Evolutionary conservation across 2,113 vertebrate genomes (phyloP).

Genomic region (Charadrius vociferus): DNA sequence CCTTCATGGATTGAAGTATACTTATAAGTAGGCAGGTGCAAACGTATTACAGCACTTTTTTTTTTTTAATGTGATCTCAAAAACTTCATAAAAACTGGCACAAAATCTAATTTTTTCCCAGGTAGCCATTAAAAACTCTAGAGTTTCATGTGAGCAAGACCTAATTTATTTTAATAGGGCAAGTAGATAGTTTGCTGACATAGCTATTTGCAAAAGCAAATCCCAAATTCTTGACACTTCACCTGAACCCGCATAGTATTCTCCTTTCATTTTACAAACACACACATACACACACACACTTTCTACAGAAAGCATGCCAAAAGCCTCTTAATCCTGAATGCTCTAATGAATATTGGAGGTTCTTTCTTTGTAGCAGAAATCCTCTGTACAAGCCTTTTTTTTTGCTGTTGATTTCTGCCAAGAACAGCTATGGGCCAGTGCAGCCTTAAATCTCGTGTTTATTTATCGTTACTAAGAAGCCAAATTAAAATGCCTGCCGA

Average conservation of each 20-base stretch:
- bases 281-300: neutral
- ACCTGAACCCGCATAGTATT: neutral
- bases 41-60: neutral
- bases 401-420: neutral
- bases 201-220: neutral
- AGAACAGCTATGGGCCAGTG: neutral
- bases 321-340: neutral
- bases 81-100: neutral
- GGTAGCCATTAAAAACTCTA: neutral
- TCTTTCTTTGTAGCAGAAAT: neutral
- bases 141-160: neutral
- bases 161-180: neutral
- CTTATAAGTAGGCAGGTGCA: neutral
- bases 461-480: neutral
- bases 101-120: neutral
- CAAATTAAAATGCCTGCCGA: neutral
- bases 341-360: neutral
- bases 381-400: neutral
- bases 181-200: neutral
- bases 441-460: neutral
- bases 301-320: neutral
- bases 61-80: neutral
- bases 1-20: neutral
- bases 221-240: slow-evolving; percentile 21
- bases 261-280: neutral